These are phyloP conservation scores for Psilopsiagon aymara DNA, from an alignment of 2,113 vertebrate species.

Conservation along the genomic window DNA sequence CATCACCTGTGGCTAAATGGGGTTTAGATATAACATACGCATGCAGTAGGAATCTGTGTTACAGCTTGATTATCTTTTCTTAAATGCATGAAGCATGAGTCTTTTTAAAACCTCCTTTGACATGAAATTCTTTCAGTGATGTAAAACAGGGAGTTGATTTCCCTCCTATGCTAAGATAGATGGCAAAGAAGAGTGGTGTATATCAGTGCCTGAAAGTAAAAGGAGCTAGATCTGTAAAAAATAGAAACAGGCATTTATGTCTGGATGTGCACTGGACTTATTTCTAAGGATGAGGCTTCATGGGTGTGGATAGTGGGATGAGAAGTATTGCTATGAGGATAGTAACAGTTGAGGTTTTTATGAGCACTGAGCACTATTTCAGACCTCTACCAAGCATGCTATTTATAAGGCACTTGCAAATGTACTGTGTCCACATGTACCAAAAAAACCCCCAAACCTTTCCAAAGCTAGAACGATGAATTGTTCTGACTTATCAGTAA, in stretches of 20 bases:
- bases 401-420: background rate
- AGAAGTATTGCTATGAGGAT: background rate
- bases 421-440: background rate
- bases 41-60: slow-evolving; percentile 5
- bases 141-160: background rate
- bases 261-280: background rate
- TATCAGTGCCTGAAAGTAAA: background rate
- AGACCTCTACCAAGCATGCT: background rate
- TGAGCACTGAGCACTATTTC: background rate
- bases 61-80: background rate
- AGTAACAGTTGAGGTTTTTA: background rate
- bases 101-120: background rate
- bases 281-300: background rate
- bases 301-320: background rate
- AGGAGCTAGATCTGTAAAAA: background rate
- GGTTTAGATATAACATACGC: background rate
- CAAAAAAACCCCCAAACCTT: rapidly evolving
- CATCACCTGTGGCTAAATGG: slow-evolving; percentile 38
- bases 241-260: background rate
- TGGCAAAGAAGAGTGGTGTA: background rate
- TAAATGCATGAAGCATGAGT: slow-evolving; percentile 57
- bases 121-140: background rate
- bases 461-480: background rate
- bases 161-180: background rate
- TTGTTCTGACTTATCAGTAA: background rate